Conservation (phyloP, 1,140 invertebrate genomes). For the Eumaeus atala region DNA sequence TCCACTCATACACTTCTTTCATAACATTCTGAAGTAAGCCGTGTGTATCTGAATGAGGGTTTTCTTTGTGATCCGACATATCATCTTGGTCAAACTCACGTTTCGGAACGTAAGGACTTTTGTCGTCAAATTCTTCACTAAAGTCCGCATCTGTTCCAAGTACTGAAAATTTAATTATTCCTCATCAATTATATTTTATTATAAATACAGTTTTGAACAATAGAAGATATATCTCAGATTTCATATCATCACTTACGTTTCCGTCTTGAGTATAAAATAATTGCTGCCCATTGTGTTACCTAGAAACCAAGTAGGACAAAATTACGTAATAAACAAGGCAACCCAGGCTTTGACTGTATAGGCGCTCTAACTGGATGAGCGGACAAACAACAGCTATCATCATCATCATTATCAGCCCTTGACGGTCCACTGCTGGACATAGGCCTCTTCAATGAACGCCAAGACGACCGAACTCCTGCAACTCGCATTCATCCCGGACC, state of each 20-base stretch:
- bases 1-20: neutral
- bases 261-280: slow-evolving; percentile 38
- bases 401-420: too few species aligned
- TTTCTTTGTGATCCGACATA: neutral
- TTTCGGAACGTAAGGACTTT: neutral
- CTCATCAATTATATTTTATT: neutral
- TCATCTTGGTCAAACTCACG: neutral
- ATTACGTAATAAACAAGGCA: too few species aligned
- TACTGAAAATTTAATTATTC: neutral
- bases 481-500: too few species aligned
- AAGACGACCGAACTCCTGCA: too few species aligned
- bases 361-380: too few species aligned
- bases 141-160: neutral
- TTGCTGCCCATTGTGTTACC: slow-evolving; percentile 45
- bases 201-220: neutral
- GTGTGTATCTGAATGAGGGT: neutral
- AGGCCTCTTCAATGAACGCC: too few species aligned
- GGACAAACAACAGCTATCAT: too few species aligned
- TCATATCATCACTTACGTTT: slow-evolving; percentile 28
- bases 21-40: neutral
- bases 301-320: slow-evolving; percentile 25
- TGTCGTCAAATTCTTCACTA: neutral
- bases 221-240: neutral
- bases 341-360: too few species aligned
- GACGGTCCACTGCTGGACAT: too few species aligned